Percentiles rank a stretch among this genome's conserved stretches.
Conservation (phyloP, 2,113 vertebrate species). For the Erpornis zantholeuca region DNA sequence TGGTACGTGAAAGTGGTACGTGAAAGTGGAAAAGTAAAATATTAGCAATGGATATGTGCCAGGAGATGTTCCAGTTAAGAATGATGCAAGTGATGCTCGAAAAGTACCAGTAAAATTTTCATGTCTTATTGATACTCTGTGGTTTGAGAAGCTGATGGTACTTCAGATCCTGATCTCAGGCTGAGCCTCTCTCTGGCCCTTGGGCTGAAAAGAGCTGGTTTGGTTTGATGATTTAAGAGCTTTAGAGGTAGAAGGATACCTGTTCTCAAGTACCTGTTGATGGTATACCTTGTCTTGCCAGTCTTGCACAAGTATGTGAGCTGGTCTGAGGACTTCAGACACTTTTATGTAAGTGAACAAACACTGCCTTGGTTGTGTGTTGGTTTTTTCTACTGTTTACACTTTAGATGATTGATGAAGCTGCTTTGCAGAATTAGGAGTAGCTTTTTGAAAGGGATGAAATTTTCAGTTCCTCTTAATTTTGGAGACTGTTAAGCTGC, state of each 20-base stretch:
- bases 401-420: background rate
- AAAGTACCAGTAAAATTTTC: background rate
- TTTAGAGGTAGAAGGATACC: background rate
- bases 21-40: background rate
- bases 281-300: background rate
- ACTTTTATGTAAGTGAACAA: background rate
- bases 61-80: background rate
- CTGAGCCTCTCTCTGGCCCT: background rate
- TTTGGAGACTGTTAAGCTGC: background rate
- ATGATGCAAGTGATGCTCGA: background rate
- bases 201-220: background rate
- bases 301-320: rapidly evolving
- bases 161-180: background rate
- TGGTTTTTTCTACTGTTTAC: background rate
- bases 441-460: background rate
- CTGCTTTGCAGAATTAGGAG: background rate
- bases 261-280: background rate
- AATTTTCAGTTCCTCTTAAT: background rate
- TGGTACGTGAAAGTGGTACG: background rate
- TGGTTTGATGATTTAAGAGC: background rate
- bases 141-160: background rate
- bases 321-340: background rate
- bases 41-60: background rate
- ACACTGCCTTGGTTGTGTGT: background rate
- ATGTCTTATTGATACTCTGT: background rate